Base-by-base conservation (phyloP, 2,888 invertebrate genomes). In the Drosophila putrida region DNA sequence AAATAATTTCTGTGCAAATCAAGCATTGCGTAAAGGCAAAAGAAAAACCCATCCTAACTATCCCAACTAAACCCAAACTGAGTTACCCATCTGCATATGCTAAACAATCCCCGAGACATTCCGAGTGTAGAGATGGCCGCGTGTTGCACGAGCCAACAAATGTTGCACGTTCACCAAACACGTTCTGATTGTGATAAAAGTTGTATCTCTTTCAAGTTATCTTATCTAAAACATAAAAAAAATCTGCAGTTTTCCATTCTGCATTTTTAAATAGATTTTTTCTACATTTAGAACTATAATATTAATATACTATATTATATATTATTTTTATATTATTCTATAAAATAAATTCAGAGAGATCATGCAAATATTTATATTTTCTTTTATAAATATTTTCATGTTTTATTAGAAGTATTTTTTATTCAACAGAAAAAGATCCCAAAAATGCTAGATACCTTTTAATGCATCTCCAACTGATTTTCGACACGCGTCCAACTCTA, bases 1-100 rank as follows among this genome's bases (percentile, higher is more conserved):
- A 85, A 85, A 85, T 85, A 85, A 77, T 85, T 85, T 72, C 65
- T 71, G 67, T 69, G 80, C 81, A 82, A 82, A 81, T 88, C 88
- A 77, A 89, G 85, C 89, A 85, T 67, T 85, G 85, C 89, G 85
- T 89, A 85, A 39, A 62, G 62, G 72, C 86, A 55, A 33, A 38
- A 31, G n/a, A n/a, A 33, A 38, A 46, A 38, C 65, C 39, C 35
- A 53, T 51, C 50, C 57, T 57, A 38, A 62, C 62, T 66, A 66
- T 46, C 47, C 61, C 62, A 62, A 62, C 62, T 47, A 55, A 53
- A 53, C 31, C 59, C 49, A 33, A 62, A 57, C 63, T 57, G 60
- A 67, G 43, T 44, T 38, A 57, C 58, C 71, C 68, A 88, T 88
- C 88, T 84, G 82, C 88, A 88, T 83, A 84, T 88, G 88, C 88